A percentile compares a stretch with the other conserved stretches of the same genome.
These are phyloP conservation scores for Hepsetus odoe DNA, from an alignment of 2,113 vertebrate species.

Conservation along the genomic window DNA sequence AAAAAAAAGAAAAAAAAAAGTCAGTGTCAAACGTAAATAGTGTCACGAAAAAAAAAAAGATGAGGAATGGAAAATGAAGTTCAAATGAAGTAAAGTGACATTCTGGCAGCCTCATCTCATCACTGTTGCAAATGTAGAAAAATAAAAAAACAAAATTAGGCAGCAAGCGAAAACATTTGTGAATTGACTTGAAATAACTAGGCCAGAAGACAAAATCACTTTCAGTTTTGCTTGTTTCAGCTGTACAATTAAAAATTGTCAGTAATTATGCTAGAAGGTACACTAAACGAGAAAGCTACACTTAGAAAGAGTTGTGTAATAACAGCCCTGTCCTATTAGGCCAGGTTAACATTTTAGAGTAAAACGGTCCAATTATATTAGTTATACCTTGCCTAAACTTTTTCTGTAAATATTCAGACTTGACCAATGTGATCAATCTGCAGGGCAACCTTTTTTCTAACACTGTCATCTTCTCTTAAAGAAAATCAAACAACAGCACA, in stretches of 20 bases:
- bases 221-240: neutral
- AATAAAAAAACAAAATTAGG: neutral
- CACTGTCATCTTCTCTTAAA: neutral
- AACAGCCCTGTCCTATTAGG: no score
- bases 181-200: neutral
- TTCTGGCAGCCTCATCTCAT: neutral
- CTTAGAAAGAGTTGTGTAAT: no score
- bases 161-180: neutral
- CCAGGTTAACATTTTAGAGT: neutral
- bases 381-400: neutral
- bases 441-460: neutral
- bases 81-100: neutral
- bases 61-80: neutral
- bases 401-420: neutral
- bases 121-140: neutral
- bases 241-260: neutral
- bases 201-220: neutral
- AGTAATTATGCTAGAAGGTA: neutral
- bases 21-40: neutral
- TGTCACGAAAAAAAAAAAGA: neutral
- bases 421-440: neutral
- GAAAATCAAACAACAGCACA: neutral
- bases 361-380: no score
- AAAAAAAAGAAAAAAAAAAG: neutral
- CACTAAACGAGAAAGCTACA: neutral